phyloP scores from a whole-genome alignment of 2,797 vertebrate species.

The Denticeps clupeoides region DNA sequence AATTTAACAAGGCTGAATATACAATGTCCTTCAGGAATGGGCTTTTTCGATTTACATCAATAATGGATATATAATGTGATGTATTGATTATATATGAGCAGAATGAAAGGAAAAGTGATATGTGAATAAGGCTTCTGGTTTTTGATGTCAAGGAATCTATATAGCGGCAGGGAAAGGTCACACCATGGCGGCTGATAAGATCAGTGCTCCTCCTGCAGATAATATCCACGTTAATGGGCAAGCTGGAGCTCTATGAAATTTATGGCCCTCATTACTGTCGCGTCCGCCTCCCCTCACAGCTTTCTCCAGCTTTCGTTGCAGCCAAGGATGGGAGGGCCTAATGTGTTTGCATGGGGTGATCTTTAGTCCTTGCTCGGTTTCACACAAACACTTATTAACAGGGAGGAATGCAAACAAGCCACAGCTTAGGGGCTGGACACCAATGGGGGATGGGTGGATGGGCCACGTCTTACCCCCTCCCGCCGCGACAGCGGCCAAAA shows the following conservation, averaged over 20 bases:
- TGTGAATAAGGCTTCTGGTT: too few relatives aligned
- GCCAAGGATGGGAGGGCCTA: conserved; percentile 12
- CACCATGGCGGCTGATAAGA: conserved; percentile 6
- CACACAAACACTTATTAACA: conserved; percentile 64
- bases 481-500: conserved; percentile 5
- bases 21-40: too few relatives aligned
- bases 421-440: conserved; percentile 31
- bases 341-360: conserved; percentile 39
- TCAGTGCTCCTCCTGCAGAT: conserved; percentile 4
- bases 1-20: too few relatives aligned
- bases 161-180: not conserved
- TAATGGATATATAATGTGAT: too few relatives aligned
- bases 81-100: too few relatives aligned
- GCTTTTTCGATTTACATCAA: too few relatives aligned
- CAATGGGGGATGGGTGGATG: conserved; percentile 20
- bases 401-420: conserved; percentile 59
- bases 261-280: conserved; percentile 24
- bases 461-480: conserved; percentile 6
- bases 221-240: conserved; percentile 29
- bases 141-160: too few relatives aligned
- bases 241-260: conserved; percentile 29
- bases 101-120: too few relatives aligned
- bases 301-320: conserved; percentile 30
- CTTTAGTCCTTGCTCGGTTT: conserved; percentile 44
- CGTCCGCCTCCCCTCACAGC: conserved; percentile 10